A percentile compares a stretch with the other conserved stretches of the same genome.
Evolutionary conservation across 1,140 invertebrate species (phyloP).

Genomic region (Coptotermes formosanus): DNA sequence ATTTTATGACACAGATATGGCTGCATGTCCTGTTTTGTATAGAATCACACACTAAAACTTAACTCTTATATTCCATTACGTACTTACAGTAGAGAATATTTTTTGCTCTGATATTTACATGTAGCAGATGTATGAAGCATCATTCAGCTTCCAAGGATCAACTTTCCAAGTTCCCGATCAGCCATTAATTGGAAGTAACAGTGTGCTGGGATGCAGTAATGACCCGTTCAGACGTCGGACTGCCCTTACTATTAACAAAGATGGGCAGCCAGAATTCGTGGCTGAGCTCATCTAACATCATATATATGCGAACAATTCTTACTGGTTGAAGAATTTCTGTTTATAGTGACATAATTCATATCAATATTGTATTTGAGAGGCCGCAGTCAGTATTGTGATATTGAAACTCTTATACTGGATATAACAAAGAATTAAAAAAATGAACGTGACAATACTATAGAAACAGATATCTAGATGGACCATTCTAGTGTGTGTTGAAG

Average conservation of each 20-base stretch:
- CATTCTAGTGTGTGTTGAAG: neutral
- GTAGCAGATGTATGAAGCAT: slow-evolving; percentile 59
- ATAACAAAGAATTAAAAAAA: neutral
- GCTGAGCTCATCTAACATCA: slow-evolving; percentile 59
- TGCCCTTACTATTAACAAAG: slow-evolving; percentile 55
- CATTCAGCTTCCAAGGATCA: slow-evolving; percentile 66
- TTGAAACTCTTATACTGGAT: neutral
- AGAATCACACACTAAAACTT: too few relatives aligned
- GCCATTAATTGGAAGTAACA: slow-evolving; percentile 38
- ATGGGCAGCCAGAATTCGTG: slow-evolving; percentile 66
- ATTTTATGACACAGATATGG: too few relatives aligned
- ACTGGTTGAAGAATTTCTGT: too few relatives aligned
- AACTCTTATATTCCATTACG: too few relatives aligned
- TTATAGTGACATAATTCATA: neutral
- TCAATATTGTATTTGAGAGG: neutral
- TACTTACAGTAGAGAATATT: too few relatives aligned
- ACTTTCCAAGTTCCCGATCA: slow-evolving; percentile 65
- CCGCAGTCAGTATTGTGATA: neutral
- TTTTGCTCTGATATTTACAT: neutral
- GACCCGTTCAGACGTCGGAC: slow-evolving; percentile 42
- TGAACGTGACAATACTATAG: slow-evolving; percentile 3
- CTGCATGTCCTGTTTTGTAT: too few relatives aligned
- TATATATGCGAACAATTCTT: neutral
- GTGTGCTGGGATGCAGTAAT: neutral
- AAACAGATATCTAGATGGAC: neutral